Conservation (phyloP, 1,140 invertebrate genomes). For the Papilio polytes region DNA sequence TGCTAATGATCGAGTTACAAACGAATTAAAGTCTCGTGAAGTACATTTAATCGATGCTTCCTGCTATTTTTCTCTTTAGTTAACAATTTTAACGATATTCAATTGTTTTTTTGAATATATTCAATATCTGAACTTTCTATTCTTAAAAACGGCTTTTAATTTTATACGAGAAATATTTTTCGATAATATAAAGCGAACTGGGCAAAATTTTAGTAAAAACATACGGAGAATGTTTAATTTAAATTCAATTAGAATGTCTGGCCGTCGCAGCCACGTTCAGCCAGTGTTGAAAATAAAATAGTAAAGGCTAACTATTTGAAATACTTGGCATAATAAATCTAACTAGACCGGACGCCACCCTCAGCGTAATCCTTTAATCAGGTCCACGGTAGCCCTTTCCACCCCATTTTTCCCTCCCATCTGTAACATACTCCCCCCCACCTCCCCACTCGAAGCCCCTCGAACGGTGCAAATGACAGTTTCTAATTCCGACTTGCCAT, state of each 20-base stretch:
- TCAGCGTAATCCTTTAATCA: constrained; percentile 81
- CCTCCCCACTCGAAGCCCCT: constrained; percentile 59
- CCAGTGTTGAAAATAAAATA: constrained; percentile 43
- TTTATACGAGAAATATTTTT: neutral
- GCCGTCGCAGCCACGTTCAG: constrained; percentile 10
- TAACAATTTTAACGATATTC: neutral
- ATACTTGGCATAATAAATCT: constrained; percentile 81
- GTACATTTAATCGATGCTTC: neutral
- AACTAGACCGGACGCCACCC: constrained; percentile 79
- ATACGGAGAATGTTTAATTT: constrained; percentile 48
- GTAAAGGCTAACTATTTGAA: constrained; percentile 76
- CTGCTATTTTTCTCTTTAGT: neutral
- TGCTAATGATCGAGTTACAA: constrained; percentile 15
- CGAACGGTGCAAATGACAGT: constrained; percentile 84
- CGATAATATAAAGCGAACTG: neutral
- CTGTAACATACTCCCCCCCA: constrained; percentile 60
- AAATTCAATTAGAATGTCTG: constrained; percentile 35
- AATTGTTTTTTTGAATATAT: neutral
- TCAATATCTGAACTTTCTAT: too few relatives aligned
- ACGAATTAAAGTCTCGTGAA: neutral
- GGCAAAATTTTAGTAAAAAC: neutral
- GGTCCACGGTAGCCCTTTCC: constrained; percentile 78
- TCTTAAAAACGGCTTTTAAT: neutral
- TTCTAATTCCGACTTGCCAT: constrained; percentile 84
- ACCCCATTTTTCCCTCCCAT: constrained; percentile 80